Base-by-base conservation (phyloP, 2,113 vertebrate species). In the Parus major region DNA sequence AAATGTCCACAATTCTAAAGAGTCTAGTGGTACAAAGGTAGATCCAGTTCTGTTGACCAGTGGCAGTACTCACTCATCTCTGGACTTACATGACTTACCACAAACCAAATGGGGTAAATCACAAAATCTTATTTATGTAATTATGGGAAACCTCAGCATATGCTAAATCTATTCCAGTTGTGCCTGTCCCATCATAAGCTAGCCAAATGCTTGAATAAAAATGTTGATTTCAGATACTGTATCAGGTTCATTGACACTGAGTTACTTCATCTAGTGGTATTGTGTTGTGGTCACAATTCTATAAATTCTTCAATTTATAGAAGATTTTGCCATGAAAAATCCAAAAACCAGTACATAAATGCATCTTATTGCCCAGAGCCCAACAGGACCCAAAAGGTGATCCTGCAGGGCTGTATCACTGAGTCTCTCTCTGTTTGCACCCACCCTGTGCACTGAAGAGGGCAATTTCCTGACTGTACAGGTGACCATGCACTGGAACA, bases 171-270 rank as follows among this genome's bases (percentile, higher is more conserved):
- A 39, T 33, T 47, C 29, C 39, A 53, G 18, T 21, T 1, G 0
- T 42, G 21, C 9, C 11, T 57, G 15, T 71, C 25, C 44, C 21
- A 44, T 47, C 60, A 42, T 19, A 68, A 83, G 18, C 6, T 44
- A 50, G 24, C 2, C 27, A 68, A 84, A 60, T 41, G 8, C 31
- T 52, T 56, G 52, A 77, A 65, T 50, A 82, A 82, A 90, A 87
- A 11, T 7, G 4, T 17, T 57, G 2, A 21, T 78, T 76, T 86
- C 22, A 46, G 31, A 44, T 24, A 81, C 1, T 0, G 0, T 57
- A 23, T 47, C 31, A 64, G 5, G 17, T 71, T 88, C 79, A 79
- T n/a, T 60, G 31, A 47, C 27, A 44, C 10, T 9, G 21, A 55
- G 7, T 46, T 22, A 80, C 19, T 90, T 86, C 23, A n/a, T 22